Base-by-base conservation (phyloP, 1,140 invertebrate genomes). In the Pseudomyrmex gracilis region DNA sequence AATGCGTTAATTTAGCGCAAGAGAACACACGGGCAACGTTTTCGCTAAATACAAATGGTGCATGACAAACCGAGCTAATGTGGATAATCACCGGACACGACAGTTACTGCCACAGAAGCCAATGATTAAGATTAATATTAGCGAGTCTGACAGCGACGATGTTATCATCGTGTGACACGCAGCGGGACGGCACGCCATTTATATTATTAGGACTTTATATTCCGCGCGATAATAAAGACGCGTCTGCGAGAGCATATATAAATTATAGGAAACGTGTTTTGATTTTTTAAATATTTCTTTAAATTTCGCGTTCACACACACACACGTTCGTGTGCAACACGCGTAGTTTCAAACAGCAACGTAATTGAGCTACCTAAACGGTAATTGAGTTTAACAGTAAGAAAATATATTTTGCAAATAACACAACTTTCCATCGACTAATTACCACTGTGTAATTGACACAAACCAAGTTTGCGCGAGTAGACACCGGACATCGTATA, bases 121-220 rank as follows among this genome's bases (percentile, higher is more conserved):
- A 71, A 80, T 80, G 76, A 80, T 80, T 80, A 80, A 80, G 76
- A 80, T 80, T 80, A 80, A 80, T 80, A 80, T 80, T 80, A 80
- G 76, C 76, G 76, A 80, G 66, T 80, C 64, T 80, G 76, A 80
- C 76, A 80, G 76, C 76, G 58, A 70, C 76, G 76, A 80, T 80
- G 66, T 80, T 80, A 80, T 80, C 76, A 58, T 68, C 76, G 12
- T 70, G 66, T 47, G 76, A 80, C 76, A 80, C 66, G 76, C 66
- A 70, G 55, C 64, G 49, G 43, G 66, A 80, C 20, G 66, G 76
- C 13, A 71, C n/a, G 15, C 12, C 53, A 71, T 80, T 80, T 71
- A 53, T 58, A 80, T 67, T 70, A 80, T 76, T 76, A 76, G 43
- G 3, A 78, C 55, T 57, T 68, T 47, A 47, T 60, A 60, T 71